phyloP scores from a whole-genome alignment of 1,140 invertebrate species.

The Listronotus bonariensis region DNA sequence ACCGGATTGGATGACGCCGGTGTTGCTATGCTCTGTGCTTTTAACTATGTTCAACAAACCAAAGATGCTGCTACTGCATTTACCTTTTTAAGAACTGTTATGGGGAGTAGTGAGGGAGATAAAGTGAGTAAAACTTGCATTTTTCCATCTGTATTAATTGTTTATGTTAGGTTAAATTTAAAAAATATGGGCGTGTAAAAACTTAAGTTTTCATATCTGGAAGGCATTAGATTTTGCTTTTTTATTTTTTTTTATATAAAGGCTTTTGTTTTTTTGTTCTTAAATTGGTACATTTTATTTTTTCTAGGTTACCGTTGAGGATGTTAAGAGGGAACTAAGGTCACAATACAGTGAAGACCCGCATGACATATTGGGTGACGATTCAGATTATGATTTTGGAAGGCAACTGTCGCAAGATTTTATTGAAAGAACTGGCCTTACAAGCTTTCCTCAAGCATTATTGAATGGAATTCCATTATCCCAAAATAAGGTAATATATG shows the following conservation, averaged over 20 bases:
- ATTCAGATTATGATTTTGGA: slow-evolving; percentile 92
- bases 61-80: slow-evolving; percentile 56
- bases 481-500: slow-evolving; percentile 55
- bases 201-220: too few relatives aligned
- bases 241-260: too few relatives aligned
- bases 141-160: too few relatives aligned
- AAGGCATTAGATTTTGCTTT: too few relatives aligned
- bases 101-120: slow-evolving; percentile 23
- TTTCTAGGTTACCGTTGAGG: slow-evolving; percentile 60
- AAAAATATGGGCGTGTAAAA: too few relatives aligned
- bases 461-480: slow-evolving; percentile 92
- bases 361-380: slow-evolving; percentile 76
- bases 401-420: slow-evolving; percentile 83
- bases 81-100: slow-evolving; percentile 44
- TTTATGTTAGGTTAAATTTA: too few relatives aligned
- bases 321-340: slow-evolving; percentile 74
- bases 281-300: background rate
- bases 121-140: slow-evolving; percentile 32
- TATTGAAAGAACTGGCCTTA: slow-evolving; percentile 79
- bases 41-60: slow-evolving; percentile 86
- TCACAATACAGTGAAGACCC: slow-evolving; percentile 71
- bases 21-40: slow-evolving; percentile 87
- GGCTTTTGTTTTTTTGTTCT: slow-evolving; percentile 12
- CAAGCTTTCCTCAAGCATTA: slow-evolving; percentile 78
- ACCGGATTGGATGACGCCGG: slow-evolving; percentile 74